Base-by-base conservation (phyloP, 2,888 invertebrate species). In the Agrotis exclamationis region DNA sequence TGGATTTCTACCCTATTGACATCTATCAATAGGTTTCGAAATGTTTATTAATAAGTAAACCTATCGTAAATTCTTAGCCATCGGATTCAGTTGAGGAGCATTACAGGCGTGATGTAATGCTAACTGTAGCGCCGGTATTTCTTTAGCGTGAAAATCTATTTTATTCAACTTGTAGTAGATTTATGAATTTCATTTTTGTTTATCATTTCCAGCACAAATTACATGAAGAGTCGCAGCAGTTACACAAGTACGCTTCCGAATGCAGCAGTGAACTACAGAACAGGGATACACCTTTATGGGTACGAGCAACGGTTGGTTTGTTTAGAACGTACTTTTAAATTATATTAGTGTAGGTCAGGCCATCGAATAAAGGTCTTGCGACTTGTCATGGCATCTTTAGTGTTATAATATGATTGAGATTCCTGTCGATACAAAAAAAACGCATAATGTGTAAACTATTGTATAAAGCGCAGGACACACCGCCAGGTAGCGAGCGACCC, bases 261-360 rank as follows among this genome's bases (percentile, higher is more conserved):
- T 97, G 98, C 39, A 97, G 97, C 64, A 91, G 96, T 2, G 97
- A 98, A 77, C 96, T 99, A 82, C 96, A 97, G 7, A 97, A 97
- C 68, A 96, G 99, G 78, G 94, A 96, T 51, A 97, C 98, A 7
- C 98, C 99, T 0, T 92, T 97, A 13, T 99, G 99, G 99, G 98
- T 99, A 11, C 91, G 91, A 44, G 95, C 95, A 3, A 97, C 98
- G 28, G 98, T 99, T 11, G 96, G 97, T 78, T 93, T 98, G 64
- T 98, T 98, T 90, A 97, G 97, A 88, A 97, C 97, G 50, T 98
- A 97, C 89, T 98, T 98, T 91, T 98, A 94, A 90, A 56, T 47
- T n/a, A 28, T 20, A 18, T 11, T 50, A n/a, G 33, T 3, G 20
- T 4, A 16, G 20, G 44, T 47, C 14, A 57, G 24, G 18, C 16